Evolutionary conservation across 35 echinoderm and acorn worm genomes (phyloP).

Genomic region (Nesometra sesokonis): DNA sequence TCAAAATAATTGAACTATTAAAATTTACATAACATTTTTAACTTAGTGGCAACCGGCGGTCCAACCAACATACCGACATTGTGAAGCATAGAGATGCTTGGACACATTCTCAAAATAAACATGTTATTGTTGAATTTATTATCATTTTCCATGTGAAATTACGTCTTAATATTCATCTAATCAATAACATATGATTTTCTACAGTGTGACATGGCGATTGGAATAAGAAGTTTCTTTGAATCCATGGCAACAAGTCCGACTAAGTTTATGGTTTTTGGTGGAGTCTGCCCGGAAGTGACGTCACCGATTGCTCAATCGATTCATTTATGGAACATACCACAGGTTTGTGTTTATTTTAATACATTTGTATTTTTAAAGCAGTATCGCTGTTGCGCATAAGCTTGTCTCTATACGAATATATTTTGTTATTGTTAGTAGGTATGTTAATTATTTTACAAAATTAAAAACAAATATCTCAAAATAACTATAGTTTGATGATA

Average conservation of each 20-base stretch:
- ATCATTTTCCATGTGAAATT: too few species aligned
- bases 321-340: slow-evolving; percentile 86
- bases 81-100: too few species aligned
- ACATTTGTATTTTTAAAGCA: not conserved
- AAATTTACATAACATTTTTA: too few species aligned
- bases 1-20: too few species aligned
- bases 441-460: not conserved
- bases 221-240: slow-evolving; percentile 92
- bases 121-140: too few species aligned
- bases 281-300: slow-evolving; percentile 80
- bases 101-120: too few species aligned
- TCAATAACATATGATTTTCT: not conserved
- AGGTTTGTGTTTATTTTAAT: slow-evolving; percentile 50
- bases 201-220: slow-evolving; percentile 84
- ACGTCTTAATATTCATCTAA: too few species aligned
- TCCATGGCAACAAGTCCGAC: slow-evolving; percentile 66
- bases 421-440: not conserved
- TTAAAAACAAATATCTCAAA: too few species aligned
- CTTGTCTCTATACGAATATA: not conserved
- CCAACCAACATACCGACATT: too few species aligned
- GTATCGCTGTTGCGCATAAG: not conserved
- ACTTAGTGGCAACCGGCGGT: too few species aligned
- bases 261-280: slow-evolving; percentile 94
- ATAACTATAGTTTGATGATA: too few species aligned
- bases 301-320: slow-evolving; percentile 72